Evolutionary conservation across 2,113 vertebrate genomes (phyloP).

Genomic region (Marcusenius ussheri): DNA sequence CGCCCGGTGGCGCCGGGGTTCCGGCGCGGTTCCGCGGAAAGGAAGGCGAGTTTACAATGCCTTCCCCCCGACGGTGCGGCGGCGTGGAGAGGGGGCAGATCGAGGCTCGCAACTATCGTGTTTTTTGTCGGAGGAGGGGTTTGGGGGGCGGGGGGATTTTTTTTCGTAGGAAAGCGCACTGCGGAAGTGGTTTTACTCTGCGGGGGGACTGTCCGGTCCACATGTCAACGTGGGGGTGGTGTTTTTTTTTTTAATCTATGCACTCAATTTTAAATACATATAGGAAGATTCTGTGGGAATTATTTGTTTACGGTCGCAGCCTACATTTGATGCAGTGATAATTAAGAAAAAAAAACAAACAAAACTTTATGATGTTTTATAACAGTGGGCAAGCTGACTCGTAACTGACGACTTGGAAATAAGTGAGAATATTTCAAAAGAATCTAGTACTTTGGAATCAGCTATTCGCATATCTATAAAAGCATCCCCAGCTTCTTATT

Average conservation of each 20-base stretch:
- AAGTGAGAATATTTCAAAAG: not conserved
- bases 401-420: not conserved
- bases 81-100: not conserved
- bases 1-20: not conserved
- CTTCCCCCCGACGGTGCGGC: not conserved
- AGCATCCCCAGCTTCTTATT: not conserved
- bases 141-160: slow-evolving; percentile 15
- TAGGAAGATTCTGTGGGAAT: not conserved
- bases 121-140: not conserved
- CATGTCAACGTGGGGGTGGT: slow-evolving; percentile 11
- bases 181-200: slow-evolving; percentile 27
- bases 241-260: not conserved
- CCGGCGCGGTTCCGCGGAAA: not conserved
- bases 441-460: not conserved
- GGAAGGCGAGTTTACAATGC: not conserved
- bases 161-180: slow-evolving; percentile 21
- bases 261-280: not conserved
- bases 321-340: not conserved
- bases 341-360: not conserved
- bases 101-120: not conserved
- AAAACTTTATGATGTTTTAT: not conserved
- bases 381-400: not conserved
- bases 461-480: not conserved
- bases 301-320: not conserved
- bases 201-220: slow-evolving; percentile 22